These are phyloP conservation scores for Psilopsiagon aurifrons DNA, from an alignment of 2,113 vertebrate genomes.

Conservation along the genomic window DNA sequence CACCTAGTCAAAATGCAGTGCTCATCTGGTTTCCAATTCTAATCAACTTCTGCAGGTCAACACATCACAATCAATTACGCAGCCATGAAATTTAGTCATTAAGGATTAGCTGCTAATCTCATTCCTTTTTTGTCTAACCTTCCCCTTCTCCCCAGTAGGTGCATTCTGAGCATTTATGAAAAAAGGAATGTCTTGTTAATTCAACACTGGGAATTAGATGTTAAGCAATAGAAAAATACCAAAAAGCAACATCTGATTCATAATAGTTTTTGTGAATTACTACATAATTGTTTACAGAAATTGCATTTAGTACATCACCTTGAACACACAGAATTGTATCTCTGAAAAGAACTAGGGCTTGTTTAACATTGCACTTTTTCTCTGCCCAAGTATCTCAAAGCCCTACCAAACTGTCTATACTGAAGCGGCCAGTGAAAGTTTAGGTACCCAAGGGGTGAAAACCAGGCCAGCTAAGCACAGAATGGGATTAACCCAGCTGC, in stretches of 20 bases:
- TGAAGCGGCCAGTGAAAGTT: not conserved
- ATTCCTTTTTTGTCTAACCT: constrained; percentile 52
- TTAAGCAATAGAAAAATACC: constrained; percentile 21
- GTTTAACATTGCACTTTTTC: not conserved
- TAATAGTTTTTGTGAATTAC: not conserved
- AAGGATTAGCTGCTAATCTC: constrained; percentile 74
- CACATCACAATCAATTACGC: constrained; percentile 77
- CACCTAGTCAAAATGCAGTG: constrained; percentile 65
- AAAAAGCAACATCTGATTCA: not conserved
- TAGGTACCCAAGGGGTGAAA: not conserved
- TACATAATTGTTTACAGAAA: not conserved
- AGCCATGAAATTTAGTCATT: constrained; percentile 72
- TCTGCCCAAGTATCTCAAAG: not conserved
- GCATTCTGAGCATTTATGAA: constrained; percentile 37
- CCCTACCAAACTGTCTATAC: not conserved
- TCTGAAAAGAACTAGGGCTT: not conserved
- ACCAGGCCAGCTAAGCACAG: not conserved
- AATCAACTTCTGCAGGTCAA: constrained; percentile 67
- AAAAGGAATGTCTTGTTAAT: constrained; percentile 40
- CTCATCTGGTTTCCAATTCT: constrained; percentile 66
- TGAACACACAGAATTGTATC: not conserved
- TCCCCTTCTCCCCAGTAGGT: not conserved
- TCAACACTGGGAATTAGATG: constrained; percentile 11
- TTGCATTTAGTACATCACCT: not conserved
- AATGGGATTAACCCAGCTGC: not conserved